Percentiles rank a stretch among this genome's conserved stretches.
These are phyloP conservation scores for Drosophila watanabei DNA, from an alignment of 1,140 invertebrate species.

Conservation along the genomic window DNA sequence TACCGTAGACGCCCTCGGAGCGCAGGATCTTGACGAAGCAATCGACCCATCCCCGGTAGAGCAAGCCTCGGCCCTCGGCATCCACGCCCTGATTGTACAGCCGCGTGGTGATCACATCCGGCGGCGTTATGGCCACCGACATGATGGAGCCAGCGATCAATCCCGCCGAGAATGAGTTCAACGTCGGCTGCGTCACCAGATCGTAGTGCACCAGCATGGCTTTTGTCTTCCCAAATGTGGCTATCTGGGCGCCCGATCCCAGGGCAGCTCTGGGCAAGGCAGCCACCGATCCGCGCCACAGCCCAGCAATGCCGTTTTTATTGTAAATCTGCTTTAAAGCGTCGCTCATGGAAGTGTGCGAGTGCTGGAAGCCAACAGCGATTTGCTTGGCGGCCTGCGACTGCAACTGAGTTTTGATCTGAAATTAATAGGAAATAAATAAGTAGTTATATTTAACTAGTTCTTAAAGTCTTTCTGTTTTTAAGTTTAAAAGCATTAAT, in stretches of 20 bases:
- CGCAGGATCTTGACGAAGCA: slow-evolving; percentile 92
- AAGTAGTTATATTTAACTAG: not conserved
- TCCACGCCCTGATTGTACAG: slow-evolving; percentile 96
- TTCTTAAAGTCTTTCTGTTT: not conserved
- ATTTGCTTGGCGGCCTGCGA: slow-evolving; percentile 91
- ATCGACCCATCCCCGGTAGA: slow-evolving; percentile 92
- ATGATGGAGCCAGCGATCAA: slow-evolving; percentile 93
- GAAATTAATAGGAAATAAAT: slow-evolving; percentile 9
- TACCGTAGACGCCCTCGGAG: slow-evolving; percentile 91
- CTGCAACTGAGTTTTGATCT: slow-evolving; percentile 95
- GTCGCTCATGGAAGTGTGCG: slow-evolving; percentile 89
- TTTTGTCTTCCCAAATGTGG: slow-evolving; percentile 91
- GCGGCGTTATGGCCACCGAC: slow-evolving; percentile 94
- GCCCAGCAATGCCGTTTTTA: slow-evolving; percentile 90
- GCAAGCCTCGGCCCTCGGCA: slow-evolving; percentile 88
- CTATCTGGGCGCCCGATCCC: slow-evolving; percentile 94
- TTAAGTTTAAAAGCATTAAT: not conserved
- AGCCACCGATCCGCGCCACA: slow-evolving; percentile 92
- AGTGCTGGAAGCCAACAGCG: slow-evolving; percentile 95
- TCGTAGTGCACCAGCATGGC: slow-evolving; percentile 86
- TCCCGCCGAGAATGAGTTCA: slow-evolving; percentile 91
- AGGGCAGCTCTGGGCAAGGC: slow-evolving; percentile 92
- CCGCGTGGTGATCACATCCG: slow-evolving; percentile 95
- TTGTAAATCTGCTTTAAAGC: slow-evolving; percentile 90
- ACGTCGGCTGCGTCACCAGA: slow-evolving; percentile 87